Evolutionary conservation across 2,888 invertebrate genomes (phyloP), one percentile per base, ranked within the genome.

Genomic region (Orgyia antiqua): DNA sequence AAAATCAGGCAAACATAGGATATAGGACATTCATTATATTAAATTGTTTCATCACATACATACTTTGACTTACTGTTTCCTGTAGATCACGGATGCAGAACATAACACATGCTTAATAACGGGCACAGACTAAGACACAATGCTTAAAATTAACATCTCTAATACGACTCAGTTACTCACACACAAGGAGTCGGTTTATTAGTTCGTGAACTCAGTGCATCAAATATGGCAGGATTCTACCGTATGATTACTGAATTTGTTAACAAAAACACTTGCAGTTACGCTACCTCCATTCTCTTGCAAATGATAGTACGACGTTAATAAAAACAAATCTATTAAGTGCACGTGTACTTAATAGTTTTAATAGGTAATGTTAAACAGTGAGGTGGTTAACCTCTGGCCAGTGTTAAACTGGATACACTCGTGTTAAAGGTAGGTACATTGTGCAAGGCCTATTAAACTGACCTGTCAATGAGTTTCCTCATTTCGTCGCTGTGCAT

Each of bases 401-500:
- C 18, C 30, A 29, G 24, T 28, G 7, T 24, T 33, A n/a, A n/a
- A n/a, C n/a, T n/a, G n/a, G n/a, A n/a, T n/a, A n/a, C n/a, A n/a
- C n/a, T n/a, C 31, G 31, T 38, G 31, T 50, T 43, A 38, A 13
- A 29, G 39, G n/a, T n/a, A n/a, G n/a, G 38, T 50, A 46, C 50
- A 44, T 43, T 47, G 46, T 46, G 58, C 52, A 40, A 60, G 62
- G 66, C 54, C 71, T 68, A 45, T 33, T 39, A 57, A 77, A 93
- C 92, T 94, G 92, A 96, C 96, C 95, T 96, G 92, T 96, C 96
- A 89, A 96, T 94, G 89, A 96, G 94, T 92, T 95, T 96, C 89
- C 96, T 93, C 94, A 96, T 95, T 92, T 96, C 96, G 90, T 96
- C 96, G 88, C 93, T 94, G 89, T 94, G 92, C 92, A 94, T 92